Percentiles rank a stretch among this genome's conserved stretches.
Evolutionary conservation across 1,140 invertebrate species (phyloP).

Genomic region (Pinna nobilis): DNA sequence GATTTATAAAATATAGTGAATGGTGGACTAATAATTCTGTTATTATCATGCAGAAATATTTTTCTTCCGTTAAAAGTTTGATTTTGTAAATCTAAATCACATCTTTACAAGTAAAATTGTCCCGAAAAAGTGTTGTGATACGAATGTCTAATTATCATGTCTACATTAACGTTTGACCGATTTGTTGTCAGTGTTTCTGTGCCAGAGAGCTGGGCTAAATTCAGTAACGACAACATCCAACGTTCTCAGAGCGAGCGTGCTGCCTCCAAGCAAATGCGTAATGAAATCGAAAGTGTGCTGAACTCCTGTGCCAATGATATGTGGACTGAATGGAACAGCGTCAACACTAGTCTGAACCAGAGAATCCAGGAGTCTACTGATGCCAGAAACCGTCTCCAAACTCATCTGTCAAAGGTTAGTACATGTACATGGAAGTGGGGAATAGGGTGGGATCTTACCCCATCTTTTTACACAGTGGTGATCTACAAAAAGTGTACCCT

Average conservation of each 20-base stretch:
- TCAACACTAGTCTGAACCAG: slow-evolving; percentile 71
- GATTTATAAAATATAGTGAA: too few relatives aligned
- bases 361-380: slow-evolving; percentile 72
- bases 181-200: slow-evolving; percentile 88
- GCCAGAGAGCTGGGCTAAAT: slow-evolving; percentile 90
- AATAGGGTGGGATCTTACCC: too few relatives aligned
- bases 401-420: slow-evolving; percentile 86
- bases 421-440: not conserved
- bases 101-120: not conserved
- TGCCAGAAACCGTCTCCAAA: slow-evolving; percentile 85
- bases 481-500: too few relatives aligned
- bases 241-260: slow-evolving; percentile 90
- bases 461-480: too few relatives aligned
- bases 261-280: slow-evolving; percentile 86
- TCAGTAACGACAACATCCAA: slow-evolving; percentile 88
- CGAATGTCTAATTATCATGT: not conserved
- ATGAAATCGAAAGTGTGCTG: slow-evolving; percentile 86
- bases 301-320: slow-evolving; percentile 89
- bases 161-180: slow-evolving; percentile 6
- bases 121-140: not conserved
- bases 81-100: not conserved
- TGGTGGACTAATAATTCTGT: too few relatives aligned
- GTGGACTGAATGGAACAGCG: slow-evolving; percentile 91
- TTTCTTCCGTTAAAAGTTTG: not conserved
- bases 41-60: too few relatives aligned